Percentiles rank a stretch among this genome's conserved stretches.
phyloP scores from a whole-genome alignment of 2,113 vertebrate species.

The Hemiprocne comata region DNA sequence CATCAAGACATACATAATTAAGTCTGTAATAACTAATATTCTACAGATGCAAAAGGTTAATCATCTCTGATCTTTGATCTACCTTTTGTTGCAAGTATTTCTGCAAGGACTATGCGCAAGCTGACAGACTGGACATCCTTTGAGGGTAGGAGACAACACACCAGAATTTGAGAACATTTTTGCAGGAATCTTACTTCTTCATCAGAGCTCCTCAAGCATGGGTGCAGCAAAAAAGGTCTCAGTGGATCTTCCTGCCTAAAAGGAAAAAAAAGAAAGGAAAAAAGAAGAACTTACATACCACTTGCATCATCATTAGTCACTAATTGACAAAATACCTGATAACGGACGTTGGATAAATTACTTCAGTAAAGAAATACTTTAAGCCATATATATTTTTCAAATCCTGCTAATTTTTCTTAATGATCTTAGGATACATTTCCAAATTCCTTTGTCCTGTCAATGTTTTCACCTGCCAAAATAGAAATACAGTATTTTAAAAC shows the following conservation, averaged over 20 bases:
- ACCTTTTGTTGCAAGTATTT: constrained; percentile 97
- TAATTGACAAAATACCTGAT: neutral
- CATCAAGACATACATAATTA: neutral
- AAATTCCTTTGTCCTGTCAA: neutral
- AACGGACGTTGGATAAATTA: neutral
- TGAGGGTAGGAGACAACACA: constrained; percentile 89
- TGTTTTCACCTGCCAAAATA: neutral
- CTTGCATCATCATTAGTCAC: neutral
- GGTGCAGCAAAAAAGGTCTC: constrained; percentile 88
- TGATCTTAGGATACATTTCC: neutral
- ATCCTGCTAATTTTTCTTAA: neutral
- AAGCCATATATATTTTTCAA: neutral
- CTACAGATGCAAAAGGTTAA: neutral
- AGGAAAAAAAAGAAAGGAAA: fast-evolving
- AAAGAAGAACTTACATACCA: neutral
- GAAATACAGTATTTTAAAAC: neutral
- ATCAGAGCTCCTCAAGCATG: constrained; percentile 85
- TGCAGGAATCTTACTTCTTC: constrained; percentile 93
- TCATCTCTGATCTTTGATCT: constrained; percentile 35
- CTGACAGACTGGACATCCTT: constrained; percentile 90
- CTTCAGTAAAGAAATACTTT: neutral
- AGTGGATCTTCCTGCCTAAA: constrained; percentile 89
- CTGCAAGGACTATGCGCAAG: constrained; percentile 92
- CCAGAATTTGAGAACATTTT: constrained; percentile 89
- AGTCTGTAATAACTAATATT: neutral